Evolutionary conservation across 1,140 invertebrate genomes (phyloP).

Genomic region (Belonocnema kinseyi): DNA sequence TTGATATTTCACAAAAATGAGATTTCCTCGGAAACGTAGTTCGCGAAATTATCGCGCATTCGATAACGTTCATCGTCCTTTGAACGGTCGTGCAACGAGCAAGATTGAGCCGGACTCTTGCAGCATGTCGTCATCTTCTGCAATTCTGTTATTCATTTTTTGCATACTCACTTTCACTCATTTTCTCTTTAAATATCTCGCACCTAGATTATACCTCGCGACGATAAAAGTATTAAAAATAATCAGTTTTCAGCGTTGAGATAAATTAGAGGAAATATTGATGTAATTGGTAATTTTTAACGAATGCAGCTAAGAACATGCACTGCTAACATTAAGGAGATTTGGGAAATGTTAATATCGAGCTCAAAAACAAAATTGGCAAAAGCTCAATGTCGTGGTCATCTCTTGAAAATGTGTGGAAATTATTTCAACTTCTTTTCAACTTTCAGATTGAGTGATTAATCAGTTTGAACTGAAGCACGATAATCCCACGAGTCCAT

Average conservation of each 20-base stretch:
- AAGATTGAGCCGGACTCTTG: constrained; percentile 40
- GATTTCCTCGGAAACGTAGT: constrained; percentile 50
- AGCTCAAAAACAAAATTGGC: neutral
- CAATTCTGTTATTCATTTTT: constrained; percentile 7
- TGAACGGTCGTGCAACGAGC: constrained; percentile 52
- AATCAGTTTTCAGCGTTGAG: too few species aligned
- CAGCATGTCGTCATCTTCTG: constrained; percentile 54
- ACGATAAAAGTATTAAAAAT: neutral
- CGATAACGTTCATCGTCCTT: constrained; percentile 65
- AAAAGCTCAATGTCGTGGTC: neutral
- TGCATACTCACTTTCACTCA: neutral
- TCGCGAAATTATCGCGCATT: constrained; percentile 50
- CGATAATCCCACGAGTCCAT: neutral
- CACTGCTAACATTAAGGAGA: constrained; percentile 35
- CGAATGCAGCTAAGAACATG: neutral
- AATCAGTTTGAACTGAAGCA: constrained; percentile 20
- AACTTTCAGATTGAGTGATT: constrained; percentile 8
- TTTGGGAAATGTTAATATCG: constrained; percentile 28
- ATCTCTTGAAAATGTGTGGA: constrained; percentile 12
- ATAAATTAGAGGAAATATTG: neutral
- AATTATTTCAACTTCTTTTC: neutral
- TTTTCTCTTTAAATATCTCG: constrained; percentile 23
- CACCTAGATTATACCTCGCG: neutral
- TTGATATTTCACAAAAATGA: constrained; percentile 23
- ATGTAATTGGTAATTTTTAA: constrained; percentile 2